Evolutionary conservation across 92 coral and sea anemone genomes (phyloP).

Genomic region (Meandrina meandrites): DNA sequence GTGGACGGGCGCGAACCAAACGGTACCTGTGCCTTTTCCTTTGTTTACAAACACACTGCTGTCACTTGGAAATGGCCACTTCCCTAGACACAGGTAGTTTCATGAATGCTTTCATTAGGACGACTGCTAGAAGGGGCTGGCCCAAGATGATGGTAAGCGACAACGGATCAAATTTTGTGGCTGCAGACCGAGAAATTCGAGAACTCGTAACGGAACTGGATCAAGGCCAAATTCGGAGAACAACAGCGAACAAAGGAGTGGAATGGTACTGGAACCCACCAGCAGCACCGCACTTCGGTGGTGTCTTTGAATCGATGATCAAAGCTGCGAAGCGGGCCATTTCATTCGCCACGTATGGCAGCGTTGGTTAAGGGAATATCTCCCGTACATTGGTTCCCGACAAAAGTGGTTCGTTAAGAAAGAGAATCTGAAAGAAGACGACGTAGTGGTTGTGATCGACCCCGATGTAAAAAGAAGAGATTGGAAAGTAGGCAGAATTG

Average conservation of each 20-base stretch:
- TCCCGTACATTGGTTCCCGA: conserved; percentile 46
- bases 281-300: conserved; percentile 69
- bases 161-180: conserved; percentile 59
- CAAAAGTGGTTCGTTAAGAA: conserved; percentile 36
- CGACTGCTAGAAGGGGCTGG: background rate
- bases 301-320: conserved; percentile 59
- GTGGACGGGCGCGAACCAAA: conserved; percentile 36
- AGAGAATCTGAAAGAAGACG: conserved; percentile 34
- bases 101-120: too few relatives aligned
- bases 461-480: conserved; percentile 45
- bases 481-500: conserved; percentile 48
- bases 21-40: conserved; percentile 58
- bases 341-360: conserved; percentile 37
- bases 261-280: conserved; percentile 71
- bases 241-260: conserved; percentile 49
- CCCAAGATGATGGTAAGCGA: conserved; percentile 75
- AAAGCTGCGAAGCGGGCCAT: conserved; percentile 67
- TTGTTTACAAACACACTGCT: conserved; percentile 59
- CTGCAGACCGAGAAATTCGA: conserved; percentile 26
- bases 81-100: conserved; percentile 23
- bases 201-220: conserved; percentile 15
- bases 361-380: conserved; percentile 54
- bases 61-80: conserved; percentile 64
- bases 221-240: conserved; percentile 26
- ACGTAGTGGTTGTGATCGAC: conserved; percentile 41